These are phyloP conservation scores for Osmoderma eremita DNA, from an alignment of 2,888 invertebrate genomes.

Conservation along the genomic window DNA sequence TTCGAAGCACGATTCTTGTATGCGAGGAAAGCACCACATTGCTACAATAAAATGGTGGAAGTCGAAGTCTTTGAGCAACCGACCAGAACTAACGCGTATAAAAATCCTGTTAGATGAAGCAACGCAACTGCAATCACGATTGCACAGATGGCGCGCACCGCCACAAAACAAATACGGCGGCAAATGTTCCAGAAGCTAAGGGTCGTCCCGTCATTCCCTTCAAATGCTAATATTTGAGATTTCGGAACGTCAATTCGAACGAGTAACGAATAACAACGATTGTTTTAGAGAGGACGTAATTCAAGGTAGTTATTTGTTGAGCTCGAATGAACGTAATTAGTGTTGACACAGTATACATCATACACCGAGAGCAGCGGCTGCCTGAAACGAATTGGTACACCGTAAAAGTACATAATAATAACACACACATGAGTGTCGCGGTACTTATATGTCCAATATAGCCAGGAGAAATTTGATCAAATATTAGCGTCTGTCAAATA, in stretches of 20 bases:
- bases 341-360: conserved; percentile 24
- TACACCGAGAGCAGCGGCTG: background rate
- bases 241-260: background rate
- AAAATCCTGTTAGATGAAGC: conserved; percentile 15
- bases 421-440: too few relatives aligned
- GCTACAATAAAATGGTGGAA: too few relatives aligned
- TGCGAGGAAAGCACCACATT: too few relatives aligned
- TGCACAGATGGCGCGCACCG: conserved; percentile 18
- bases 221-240: conserved; percentile 35
- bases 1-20: too few relatives aligned
- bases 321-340: conserved; percentile 22
- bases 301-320: conserved; percentile 27
- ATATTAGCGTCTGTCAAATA: too few relatives aligned
- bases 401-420: too few relatives aligned
- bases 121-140: conserved; percentile 17
- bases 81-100: background rate
- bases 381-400: too few relatives aligned
- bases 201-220: conserved; percentile 15
- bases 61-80: too few relatives aligned
- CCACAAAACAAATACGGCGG: too few relatives aligned
- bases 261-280: conserved; percentile 5
- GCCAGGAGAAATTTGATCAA: too few relatives aligned
- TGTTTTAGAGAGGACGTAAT: conserved; percentile 33
- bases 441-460: too few relatives aligned
- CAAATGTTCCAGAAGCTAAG: background rate